Evolutionary conservation across 2,888 invertebrate genomes (phyloP), one percentile per base, ranked within the genome.

Genomic region (Scotopteryx bipunctaria): DNA sequence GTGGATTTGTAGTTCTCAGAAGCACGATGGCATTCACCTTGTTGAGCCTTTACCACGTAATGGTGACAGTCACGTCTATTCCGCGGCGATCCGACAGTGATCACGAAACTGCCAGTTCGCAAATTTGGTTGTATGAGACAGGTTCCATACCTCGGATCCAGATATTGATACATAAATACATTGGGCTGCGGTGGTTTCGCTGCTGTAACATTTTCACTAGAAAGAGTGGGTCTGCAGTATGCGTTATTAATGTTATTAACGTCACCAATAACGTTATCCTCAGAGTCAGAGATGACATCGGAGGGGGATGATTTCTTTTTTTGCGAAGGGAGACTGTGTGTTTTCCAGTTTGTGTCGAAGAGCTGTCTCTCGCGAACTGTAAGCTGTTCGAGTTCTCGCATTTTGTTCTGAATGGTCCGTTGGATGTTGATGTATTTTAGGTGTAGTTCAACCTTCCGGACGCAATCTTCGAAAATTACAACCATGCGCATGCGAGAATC

Each of bases 391-490:
- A 97, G 81, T 78, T 97, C 97, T 35, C 94, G 93, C 92, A 97
- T 94, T 82, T 97, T 97, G 33, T 93, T 93, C 80, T 97, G 96
- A 15, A 98, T 86, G 23, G 95, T 92, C 65, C 96, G 92, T 84
- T 97, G 97, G 19, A 98, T 91, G 72, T 96, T 96, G 61, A 98
- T 96, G 74, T 97, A 97, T 55, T 98, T 94, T 92, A 98, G 96
- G 78, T 98, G 97, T 0, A 99, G 92, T 72, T 98, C 97, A 27
- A 98, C 90, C 92, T 98, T 99, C 55, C 97, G 93, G 0, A 98
- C 98, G 73, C 98, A 98, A 79, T 99, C 98, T 89, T 99, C 98
- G 78, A 98, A 98, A 25, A 98, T 93, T 8, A 99, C 98, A 16
- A 98, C 98, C 95, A 98, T 97, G 44, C 98, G 93, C 96, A 99